Evolutionary conservation across 2,888 invertebrate species (phyloP), one percentile per base, ranked within the genome.

Genomic region (Elegia similella): DNA sequence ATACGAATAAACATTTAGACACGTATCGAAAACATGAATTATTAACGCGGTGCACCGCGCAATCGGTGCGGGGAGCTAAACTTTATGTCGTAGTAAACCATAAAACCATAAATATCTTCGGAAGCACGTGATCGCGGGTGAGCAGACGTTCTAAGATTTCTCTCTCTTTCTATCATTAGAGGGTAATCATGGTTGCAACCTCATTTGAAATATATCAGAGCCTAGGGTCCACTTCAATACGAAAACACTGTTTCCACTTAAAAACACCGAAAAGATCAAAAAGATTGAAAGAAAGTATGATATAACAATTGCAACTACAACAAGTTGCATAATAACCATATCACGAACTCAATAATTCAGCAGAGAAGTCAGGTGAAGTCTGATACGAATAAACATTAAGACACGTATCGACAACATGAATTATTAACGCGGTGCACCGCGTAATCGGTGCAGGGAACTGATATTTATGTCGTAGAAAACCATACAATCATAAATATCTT

Each of bases 1-100:
- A 46, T 46, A 29, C 46, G 46, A 17, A 46, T 46, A 46, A 46
- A 46, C 46, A 46, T 46, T 46, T 46, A 46, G 23, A 17, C 46
- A 46, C 46, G 46, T 46, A 46, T 46, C 46, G 23, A 17, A 23
- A 12, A 46, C 46, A 23, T 46, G 46, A 46, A 46, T 46, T 17
- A 46, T 46, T 23, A 23, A 46, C 46, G 23, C 12, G 17, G 46
- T 46, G 46, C 46, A 46, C 46, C 12, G 12, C 10, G 46, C 46
- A 46, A 46, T 46, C 46, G 29, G 44, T 29, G n/a, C 17, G 46
- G 23, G n/a, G 17, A 23, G 23, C 23, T 10, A 6, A n/a, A 46
- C 46, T 46, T 46, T 46, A 46, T 46, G 23, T 7, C 6, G 17
- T 12, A 10, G 12, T 46, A 23, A 17, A 12, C n/a, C 17, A 1